Evolutionary conservation across 2,888 invertebrate genomes (phyloP).

Genomic region (Oscheius onirici): DNA sequence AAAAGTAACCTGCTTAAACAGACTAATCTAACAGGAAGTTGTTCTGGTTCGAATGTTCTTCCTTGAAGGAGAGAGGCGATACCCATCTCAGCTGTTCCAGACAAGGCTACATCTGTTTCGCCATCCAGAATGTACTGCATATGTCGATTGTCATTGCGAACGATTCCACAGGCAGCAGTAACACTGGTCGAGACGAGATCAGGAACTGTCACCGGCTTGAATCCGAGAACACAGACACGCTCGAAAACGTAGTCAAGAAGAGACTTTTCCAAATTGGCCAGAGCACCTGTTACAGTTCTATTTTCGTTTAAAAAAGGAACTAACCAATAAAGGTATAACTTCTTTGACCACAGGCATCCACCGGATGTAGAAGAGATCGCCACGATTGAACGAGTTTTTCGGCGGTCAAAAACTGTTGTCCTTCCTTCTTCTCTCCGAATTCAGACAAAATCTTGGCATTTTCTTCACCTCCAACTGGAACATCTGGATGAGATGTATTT

Average conservation of each 20-base stretch:
- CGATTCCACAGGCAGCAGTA: conserved; percentile 65
- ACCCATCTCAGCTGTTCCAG: conserved; percentile 72
- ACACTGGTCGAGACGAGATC: conserved; percentile 64
- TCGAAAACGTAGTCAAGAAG: conserved; percentile 54
- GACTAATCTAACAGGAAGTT: conserved; percentile 63
- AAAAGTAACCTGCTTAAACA: conserved; percentile 54
- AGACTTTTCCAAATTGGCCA: conserved; percentile 46
- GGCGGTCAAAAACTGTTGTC: conserved; percentile 39
- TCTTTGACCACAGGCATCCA: conserved; percentile 59
- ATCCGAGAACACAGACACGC: conserved; percentile 47
- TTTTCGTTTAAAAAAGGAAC: neutral
- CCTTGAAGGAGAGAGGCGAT: conserved; percentile 59
- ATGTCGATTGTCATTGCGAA: conserved; percentile 42
- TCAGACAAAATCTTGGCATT: conserved; percentile 43
- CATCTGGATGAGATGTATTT: conserved; percentile 57
- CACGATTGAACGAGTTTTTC: conserved; percentile 64
- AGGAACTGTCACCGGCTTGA: conserved; percentile 60
- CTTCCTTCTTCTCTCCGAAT: conserved; percentile 50
- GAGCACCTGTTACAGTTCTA: conserved; percentile 31
- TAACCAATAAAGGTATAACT: conserved; percentile 64
- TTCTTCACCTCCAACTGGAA: conserved; percentile 49
- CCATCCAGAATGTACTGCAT: conserved; percentile 55
- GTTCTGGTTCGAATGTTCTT: conserved; percentile 53
- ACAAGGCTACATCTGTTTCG: conserved; percentile 55
- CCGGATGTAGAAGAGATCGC: conserved; percentile 63